Evolutionary conservation across 2,888 invertebrate genomes (phyloP), one percentile per base, ranked within the genome.

Genomic region (Malthinus seriepunctatus): DNA sequence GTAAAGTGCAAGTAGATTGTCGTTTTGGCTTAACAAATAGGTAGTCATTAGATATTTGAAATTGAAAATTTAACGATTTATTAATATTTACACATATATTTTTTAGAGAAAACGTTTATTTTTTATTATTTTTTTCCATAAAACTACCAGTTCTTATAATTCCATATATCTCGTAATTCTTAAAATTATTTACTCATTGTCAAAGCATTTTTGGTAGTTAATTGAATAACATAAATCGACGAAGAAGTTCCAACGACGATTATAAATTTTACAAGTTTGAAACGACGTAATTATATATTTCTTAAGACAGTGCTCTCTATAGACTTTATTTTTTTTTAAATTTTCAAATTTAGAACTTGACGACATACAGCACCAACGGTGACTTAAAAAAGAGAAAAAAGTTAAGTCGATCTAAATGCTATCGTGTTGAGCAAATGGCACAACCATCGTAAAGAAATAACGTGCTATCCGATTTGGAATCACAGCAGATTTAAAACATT

Each of bases 371-470:
- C 39, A 42, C 39, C 14, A 15, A 23, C 9, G 11, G 8, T 31
- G 45, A 45, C n/a, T 23, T 9, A 32, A 45, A 45, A n/a, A 8
- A 45, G 12, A 32, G 31, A 45, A 11, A 23, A 32, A 10, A 45
- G 31, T 45, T 32, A 10, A 45, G 45, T 15, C 15, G 56, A 55
- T 59, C 56, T 62, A 52, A 3, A 23, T 56, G 59, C 60, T 50
- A 62, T 64, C 56, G 64, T 62, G 65, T 69, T 69, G 67, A 69
- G 69, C 67, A 77, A 76, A 70, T 72, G 70, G 72, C 75, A 76
- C 76, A 76, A 76, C 76, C 76, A 74, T 74, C 68, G 71, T 71
- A 73, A 69, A 70, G 70, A 72, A 69, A 73, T 64, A 69, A 66
- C 64, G 69, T 70, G 68, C 69, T 70, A 70, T 71, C 71, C 71